A percentile compares a stretch with the other conserved stretches of the same genome.
Conservation (phyloP, 2,797 vertebrate species). For the Squalus acanthias region DNA sequence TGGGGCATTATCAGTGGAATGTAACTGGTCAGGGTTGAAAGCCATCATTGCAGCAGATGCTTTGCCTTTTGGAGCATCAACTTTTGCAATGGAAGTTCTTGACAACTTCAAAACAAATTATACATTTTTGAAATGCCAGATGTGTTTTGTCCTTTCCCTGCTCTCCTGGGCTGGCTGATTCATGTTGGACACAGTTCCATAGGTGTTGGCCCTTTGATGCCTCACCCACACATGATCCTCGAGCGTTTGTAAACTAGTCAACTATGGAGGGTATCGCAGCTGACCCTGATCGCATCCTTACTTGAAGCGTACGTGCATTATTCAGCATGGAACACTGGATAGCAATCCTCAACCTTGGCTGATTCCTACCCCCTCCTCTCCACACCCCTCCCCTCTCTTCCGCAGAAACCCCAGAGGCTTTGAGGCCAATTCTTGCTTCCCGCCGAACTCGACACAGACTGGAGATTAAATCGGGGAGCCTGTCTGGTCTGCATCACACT, state of each 20-base stretch:
- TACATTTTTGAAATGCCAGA: neutral
- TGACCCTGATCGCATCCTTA: neutral
- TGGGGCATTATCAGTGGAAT: neutral
- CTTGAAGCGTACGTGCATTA: neutral
- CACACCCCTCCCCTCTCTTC: no score
- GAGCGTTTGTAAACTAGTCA: neutral
- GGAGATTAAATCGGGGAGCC: neutral
- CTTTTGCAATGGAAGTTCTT: neutral
- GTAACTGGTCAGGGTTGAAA: neutral
- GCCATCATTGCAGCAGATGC: neutral
- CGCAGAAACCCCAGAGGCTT: neutral
- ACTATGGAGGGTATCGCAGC: neutral
- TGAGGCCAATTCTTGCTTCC: neutral
- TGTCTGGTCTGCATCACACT: neutral
- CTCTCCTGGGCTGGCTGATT: neutral
- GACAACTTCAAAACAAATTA: neutral
- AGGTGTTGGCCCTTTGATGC: neutral
- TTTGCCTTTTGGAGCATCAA: neutral
- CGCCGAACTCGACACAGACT: neutral
- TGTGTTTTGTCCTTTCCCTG: neutral
- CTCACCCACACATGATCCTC: neutral
- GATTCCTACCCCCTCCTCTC: neutral
- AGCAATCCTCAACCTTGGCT: neutral
- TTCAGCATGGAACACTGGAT: neutral
- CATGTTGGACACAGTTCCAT: neutral